Evolutionary conservation across 1,140 invertebrate genomes (phyloP), one percentile per base, ranked within the genome.

Genomic region (Schmidtea mediterranea): DNA sequence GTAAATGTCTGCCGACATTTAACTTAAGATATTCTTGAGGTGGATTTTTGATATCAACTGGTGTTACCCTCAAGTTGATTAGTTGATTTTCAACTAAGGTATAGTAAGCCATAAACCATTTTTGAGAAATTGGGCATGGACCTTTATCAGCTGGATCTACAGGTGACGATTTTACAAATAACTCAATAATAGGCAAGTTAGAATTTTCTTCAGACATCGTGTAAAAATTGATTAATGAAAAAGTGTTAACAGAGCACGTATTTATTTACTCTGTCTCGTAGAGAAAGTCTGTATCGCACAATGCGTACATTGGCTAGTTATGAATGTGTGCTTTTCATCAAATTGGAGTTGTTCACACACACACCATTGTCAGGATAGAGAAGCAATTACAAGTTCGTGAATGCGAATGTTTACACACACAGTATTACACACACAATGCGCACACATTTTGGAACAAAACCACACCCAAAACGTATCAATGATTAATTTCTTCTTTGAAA

Each of bases 21-120:
- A 59, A 54, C 18, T 57, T 56, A 37, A 52, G 49, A 52, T 59
- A 60, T 53, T 55, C 55, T 48, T 59, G 57, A 16, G 62, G 62
- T 36, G 60, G 59, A 48, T 53, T 58, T 46, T 58, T 56, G 36
- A 58, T 56, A 23, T 55, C 52, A 24, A 62, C 58, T 36, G 61
- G 62, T 48, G 58, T 62, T 6, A 63, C 62, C 41, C 57, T 55
- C 45, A 63, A 57, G 52, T 57, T 56, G 39, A 58, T 52, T 19
- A 55, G 53, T 48, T 55, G 55, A 36, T 56, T 56, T 49, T 63
- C 59, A 19, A 58, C 56, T 32, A 63, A 52, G 26, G 61, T 51
- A 51, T 58, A 62, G 15, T 59, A 57, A 19, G 58, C 55, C 58
- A 63, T 60, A 51, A 62, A 63, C 55, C 59, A 63, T 48, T 61